phyloP scores from a whole-genome alignment of 2,888 invertebrate genomes.

The Drosophila pseudotalamancana region DNA sequence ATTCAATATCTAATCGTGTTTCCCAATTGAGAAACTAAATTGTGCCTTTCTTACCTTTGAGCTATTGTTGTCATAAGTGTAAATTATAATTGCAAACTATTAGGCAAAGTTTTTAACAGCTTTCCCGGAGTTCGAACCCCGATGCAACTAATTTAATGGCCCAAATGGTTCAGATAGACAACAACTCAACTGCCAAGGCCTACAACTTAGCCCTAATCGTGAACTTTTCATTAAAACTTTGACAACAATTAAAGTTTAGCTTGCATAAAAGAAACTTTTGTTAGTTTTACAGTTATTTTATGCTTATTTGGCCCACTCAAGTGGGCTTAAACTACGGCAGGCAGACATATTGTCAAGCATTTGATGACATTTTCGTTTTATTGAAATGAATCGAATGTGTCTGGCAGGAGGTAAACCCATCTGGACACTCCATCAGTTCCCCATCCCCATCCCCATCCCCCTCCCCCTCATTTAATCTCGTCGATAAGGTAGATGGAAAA shows the following conservation, averaged over 20 bases:
- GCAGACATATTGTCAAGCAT: slow-evolving; percentile 30
- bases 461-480: neutral
- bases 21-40: no score
- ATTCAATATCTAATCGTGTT: no score
- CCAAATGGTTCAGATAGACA: slow-evolving; percentile 4
- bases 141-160: neutral
- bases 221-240: slow-evolving; percentile 63
- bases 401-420: no score
- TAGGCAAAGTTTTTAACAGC: neutral
- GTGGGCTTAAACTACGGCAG: neutral
- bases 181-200: neutral
- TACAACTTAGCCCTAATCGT: neutral
- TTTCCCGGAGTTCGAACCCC: no score
- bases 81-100: neutral
- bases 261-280: slow-evolving; percentile 36
- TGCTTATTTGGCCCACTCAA: slow-evolving; percentile 21
- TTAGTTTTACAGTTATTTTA: slow-evolving; percentile 43
- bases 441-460: neutral
- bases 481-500: slow-evolving; percentile 10
- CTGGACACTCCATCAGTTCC: neutral
- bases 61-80: neutral
- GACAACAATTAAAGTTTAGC: slow-evolving; percentile 50
- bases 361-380: slow-evolving; percentile 61
- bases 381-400: slow-evolving; percentile 75
- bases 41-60: no score